Conservation (phyloP, 1,140 invertebrate genomes). For the Heterodera schachtii region DNA sequence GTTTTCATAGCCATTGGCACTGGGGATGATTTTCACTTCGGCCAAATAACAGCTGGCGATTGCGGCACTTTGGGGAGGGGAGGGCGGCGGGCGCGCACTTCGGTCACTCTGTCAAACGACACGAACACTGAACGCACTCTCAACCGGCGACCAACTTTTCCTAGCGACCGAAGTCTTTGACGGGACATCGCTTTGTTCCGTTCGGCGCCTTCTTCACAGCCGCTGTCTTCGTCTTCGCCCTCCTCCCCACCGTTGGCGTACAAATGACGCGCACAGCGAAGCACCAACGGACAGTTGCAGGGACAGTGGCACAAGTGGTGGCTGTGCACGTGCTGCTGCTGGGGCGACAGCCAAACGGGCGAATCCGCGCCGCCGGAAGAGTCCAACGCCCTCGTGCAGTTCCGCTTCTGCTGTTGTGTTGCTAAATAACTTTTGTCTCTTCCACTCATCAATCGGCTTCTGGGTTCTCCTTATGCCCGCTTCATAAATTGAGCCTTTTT, state of each 20-base stretch:
- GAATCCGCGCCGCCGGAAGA: not conserved
- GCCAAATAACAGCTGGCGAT: constrained; percentile 21
- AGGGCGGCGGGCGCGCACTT: not conserved
- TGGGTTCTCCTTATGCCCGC: too few relatives aligned
- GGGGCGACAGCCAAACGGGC: constrained; percentile 8
- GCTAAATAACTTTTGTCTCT: not conserved
- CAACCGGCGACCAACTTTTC: too few relatives aligned
- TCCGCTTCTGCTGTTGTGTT: too few relatives aligned
- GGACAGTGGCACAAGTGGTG: constrained; percentile 7
- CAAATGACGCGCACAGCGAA: not conserved
- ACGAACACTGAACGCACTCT: too few relatives aligned
- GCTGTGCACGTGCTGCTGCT: not conserved
- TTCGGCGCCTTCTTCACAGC: constrained; percentile 9
- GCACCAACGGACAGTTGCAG: constrained; percentile 26
- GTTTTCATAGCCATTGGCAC: not conserved
- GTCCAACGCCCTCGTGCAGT: not conserved
- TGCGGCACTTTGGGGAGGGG: not conserved
- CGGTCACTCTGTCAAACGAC: not conserved
- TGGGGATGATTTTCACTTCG: constrained; percentile 25
- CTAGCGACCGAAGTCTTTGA: not conserved
- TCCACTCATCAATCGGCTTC: too few relatives aligned
- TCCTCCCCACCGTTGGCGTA: constrained; percentile 14
- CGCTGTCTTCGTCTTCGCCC: constrained; percentile 21
- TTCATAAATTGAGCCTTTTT: too few relatives aligned
- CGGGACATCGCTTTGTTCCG: too few relatives aligned